These are phyloP conservation scores for Microcebus tavaratra DNA, from an alignment of 2,113 vertebrate species.

Conservation along the genomic window DNA sequence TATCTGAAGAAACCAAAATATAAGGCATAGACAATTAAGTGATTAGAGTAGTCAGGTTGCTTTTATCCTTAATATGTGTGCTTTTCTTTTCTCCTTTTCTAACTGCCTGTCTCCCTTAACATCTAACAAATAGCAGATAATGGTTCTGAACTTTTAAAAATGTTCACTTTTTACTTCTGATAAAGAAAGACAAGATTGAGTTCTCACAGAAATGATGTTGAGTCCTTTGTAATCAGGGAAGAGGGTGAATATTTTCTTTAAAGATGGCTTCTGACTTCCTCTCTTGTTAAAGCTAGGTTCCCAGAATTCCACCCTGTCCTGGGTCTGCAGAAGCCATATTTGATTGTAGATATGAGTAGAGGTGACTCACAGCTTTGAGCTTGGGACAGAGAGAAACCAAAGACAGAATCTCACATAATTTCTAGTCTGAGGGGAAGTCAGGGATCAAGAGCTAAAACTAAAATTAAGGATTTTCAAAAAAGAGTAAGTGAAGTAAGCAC, in stretches of 20 bases:
- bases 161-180: background rate
- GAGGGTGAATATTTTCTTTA: background rate
- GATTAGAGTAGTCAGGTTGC: background rate
- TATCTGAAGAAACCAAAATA: background rate
- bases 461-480: background rate
- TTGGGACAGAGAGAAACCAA: background rate
- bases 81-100: background rate
- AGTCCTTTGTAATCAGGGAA: background rate
- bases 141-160: background rate
- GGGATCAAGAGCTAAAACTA: background rate
- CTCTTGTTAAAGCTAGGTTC: background rate
- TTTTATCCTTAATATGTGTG: background rate
- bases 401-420: background rate
- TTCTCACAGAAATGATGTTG: background rate
- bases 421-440: background rate
- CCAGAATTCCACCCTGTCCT: background rate
- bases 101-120: background rate
- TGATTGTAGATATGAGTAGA: background rate
- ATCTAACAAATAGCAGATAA: background rate
- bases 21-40: background rate
- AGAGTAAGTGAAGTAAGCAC: background rate
- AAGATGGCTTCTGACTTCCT: background rate
- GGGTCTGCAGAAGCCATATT: background rate
- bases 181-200: background rate
- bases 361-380: background rate